Percentiles rank a stretch among this genome's conserved stretches.
These are phyloP conservation scores for Erebia epiphron DNA, from an alignment of 2,888 invertebrate genomes.

Conservation along the genomic window DNA sequence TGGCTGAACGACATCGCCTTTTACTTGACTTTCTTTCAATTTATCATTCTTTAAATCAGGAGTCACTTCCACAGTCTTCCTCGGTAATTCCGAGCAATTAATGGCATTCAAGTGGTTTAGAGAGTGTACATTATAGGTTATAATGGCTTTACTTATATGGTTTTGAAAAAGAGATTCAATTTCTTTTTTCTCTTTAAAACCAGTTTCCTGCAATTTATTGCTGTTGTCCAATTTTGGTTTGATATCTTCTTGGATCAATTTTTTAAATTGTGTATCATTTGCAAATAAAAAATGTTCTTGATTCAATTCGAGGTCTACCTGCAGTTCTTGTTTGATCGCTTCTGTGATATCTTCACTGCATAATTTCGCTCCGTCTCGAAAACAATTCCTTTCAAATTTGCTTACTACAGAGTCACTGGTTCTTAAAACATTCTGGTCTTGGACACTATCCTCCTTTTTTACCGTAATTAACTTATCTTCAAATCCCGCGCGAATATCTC, in stretches of 20 bases:
- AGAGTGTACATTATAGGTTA: constrained; percentile 54
- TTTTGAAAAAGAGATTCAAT: constrained; percentile 51
- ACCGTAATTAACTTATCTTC: constrained; percentile 31
- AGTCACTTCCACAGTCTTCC: constrained; percentile 52
- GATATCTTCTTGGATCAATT: constrained; percentile 51
- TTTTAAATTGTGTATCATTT: constrained; percentile 53
- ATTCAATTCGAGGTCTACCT: constrained; percentile 31
- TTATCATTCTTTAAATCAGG: constrained; percentile 55
- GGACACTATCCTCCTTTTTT: constrained; percentile 35
- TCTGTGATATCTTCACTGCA: constrained; percentile 34
- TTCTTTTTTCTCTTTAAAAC: constrained; percentile 47
- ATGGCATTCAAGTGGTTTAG: constrained; percentile 54
- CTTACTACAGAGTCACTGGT: constrained; percentile 29
- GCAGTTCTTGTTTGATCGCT: constrained; percentile 36
- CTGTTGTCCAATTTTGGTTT: constrained; percentile 50
- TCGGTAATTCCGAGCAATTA: constrained; percentile 54
- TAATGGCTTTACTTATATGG: constrained; percentile 57
- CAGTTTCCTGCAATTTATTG: constrained; percentile 45
- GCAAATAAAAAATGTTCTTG: constrained; percentile 41
- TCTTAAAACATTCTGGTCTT: constrained; percentile 34
- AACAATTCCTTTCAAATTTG: constrained; percentile 38
- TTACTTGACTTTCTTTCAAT: constrained; percentile 53
- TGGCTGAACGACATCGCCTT: constrained; percentile 49
- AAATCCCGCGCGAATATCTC: constrained; percentile 25
- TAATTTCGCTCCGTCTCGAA: constrained; percentile 29